Percentiles rank a stretch among this genome's conserved stretches.
Conservation (phyloP, 2,797 vertebrate genomes). For the Cynopterus sphinx region DNA sequence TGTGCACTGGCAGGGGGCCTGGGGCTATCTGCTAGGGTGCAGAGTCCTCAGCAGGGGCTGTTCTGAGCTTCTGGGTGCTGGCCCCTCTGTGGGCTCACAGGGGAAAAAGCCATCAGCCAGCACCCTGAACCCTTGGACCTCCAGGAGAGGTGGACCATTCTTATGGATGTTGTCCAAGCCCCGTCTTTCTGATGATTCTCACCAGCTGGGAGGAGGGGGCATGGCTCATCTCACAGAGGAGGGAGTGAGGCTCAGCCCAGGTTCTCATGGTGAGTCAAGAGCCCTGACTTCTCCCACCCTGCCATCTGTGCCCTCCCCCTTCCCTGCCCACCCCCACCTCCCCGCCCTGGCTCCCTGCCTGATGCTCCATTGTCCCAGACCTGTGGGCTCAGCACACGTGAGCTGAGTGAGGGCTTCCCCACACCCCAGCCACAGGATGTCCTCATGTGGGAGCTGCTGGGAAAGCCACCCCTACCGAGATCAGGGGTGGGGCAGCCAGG, state of each 20-base stretch:
- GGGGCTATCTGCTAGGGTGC: neutral
- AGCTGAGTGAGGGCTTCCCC: constrained; percentile 63
- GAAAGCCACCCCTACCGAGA: constrained; percentile 68
- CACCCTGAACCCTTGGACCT: neutral
- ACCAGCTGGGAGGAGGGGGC: neutral
- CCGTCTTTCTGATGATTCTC: neutral
- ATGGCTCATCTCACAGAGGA: neutral
- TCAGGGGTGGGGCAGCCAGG: neutral
- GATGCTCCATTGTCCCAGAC: constrained; percentile 53
- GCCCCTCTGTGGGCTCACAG: neutral
- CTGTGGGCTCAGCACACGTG: constrained; percentile 72
- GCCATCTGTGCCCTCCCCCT: neutral
- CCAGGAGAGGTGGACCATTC: neutral
- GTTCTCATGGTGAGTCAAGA: neutral
- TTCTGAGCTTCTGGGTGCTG: neutral
- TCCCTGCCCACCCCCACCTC: neutral
- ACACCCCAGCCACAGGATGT: constrained; percentile 62
- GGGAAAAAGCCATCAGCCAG: neutral
- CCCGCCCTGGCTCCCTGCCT: constrained; percentile 24
- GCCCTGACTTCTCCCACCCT: neutral
- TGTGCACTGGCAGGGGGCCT: neutral
- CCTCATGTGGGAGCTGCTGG: constrained; percentile 74
- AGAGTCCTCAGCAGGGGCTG: neutral
- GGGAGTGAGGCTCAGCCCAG: neutral
- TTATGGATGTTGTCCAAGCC: neutral